phyloP scores from a whole-genome alignment of 2,113 vertebrate genomes.

The Dermatemys mawii region DNA sequence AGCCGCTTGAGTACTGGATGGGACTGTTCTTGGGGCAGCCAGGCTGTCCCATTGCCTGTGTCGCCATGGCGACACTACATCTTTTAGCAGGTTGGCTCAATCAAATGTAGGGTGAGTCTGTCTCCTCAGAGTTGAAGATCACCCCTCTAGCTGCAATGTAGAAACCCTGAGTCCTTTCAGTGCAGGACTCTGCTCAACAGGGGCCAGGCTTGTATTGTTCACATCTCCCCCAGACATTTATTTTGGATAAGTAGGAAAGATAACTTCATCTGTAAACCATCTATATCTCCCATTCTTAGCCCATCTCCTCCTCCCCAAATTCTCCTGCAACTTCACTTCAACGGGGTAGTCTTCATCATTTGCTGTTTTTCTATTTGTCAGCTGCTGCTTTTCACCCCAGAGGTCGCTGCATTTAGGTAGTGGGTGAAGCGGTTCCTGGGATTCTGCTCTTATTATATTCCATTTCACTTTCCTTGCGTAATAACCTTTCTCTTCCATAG shows the following conservation, averaged over 20 bases:
- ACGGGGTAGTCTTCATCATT: neutral
- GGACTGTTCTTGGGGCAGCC: neutral
- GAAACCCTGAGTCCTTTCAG: neutral
- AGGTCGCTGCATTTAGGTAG: neutral
- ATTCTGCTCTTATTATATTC: neutral
- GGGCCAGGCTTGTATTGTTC: neutral
- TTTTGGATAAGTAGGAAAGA: conserved; percentile 20
- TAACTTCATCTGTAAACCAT: neutral
- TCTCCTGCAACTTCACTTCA: neutral
- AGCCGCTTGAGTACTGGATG: neutral
- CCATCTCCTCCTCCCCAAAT: neutral
- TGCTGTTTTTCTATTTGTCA: neutral
- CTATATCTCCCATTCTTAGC: neutral
- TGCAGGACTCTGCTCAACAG: neutral
- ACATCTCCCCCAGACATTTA: neutral
- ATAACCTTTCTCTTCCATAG: conserved; percentile 67
- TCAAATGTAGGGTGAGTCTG: neutral
- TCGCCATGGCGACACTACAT: neutral
- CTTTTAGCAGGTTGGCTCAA: neutral
- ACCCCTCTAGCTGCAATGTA: neutral
- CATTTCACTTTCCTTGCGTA: neutral
- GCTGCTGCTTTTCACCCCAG: neutral
- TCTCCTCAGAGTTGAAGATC: neutral
- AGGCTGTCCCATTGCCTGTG: neutral
- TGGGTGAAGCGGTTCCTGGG: neutral